A percentile compares a stretch with the other conserved stretches of the same genome.
Conservation (phyloP, 1,140 invertebrate genomes). For the Magallana angulata region DNA sequence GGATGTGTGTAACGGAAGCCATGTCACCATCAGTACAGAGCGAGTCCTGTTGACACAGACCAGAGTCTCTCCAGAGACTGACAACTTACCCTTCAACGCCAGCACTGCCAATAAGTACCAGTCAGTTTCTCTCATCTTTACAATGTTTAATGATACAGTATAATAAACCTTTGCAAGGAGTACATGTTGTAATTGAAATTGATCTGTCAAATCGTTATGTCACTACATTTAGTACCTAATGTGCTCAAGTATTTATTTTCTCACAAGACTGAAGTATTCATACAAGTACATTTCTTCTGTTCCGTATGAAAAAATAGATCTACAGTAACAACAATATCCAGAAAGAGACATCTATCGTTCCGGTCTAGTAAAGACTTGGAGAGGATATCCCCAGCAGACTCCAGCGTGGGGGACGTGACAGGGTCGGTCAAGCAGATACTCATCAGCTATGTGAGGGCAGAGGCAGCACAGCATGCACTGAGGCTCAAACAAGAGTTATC, state of each 20-base stretch:
- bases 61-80: not conserved
- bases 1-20: conserved; percentile 70
- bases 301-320: too few species aligned
- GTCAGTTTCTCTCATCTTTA: too few species aligned
- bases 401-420: conserved; percentile 30
- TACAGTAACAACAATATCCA: not conserved
- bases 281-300: too few species aligned
- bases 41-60: too few species aligned
- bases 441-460: conserved; percentile 80
- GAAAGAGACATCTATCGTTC: conserved; percentile 58
- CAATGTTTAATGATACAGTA: too few species aligned
- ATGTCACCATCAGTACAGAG: not conserved
- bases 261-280: too few species aligned
- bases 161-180: too few species aligned
- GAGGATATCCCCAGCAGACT: conserved; percentile 49
- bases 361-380: conserved; percentile 68
- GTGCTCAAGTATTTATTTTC: too few species aligned
- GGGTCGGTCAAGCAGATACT: conserved; percentile 76
- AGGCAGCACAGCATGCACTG: conserved; percentile 79
- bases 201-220: too few species aligned
- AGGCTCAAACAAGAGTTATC: conserved; percentile 77
- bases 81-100: not conserved
- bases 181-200: too few species aligned
- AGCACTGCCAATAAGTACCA: not conserved
- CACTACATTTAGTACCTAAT: too few species aligned